Percentiles rank a stretch among this genome's conserved stretches.
phyloP scores from a whole-genome alignment of 2,797 vertebrate species.

The Myotis pilosus region DNA sequence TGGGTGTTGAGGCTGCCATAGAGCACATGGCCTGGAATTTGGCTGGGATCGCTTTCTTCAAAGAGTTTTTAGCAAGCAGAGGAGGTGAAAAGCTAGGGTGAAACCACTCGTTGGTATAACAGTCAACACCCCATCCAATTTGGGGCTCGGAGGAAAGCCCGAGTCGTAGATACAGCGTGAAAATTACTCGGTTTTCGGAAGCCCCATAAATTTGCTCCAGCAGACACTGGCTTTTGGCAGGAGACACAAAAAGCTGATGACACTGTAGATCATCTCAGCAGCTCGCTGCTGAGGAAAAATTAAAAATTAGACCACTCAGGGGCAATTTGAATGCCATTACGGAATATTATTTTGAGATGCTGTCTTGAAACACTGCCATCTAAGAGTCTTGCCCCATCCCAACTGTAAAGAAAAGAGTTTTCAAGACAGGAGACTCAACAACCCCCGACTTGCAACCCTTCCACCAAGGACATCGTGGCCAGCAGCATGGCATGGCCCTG shows the following conservation, averaged over 20 bases:
- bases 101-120: not conserved
- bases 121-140: not conserved
- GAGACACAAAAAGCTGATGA: not conserved
- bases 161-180: not conserved
- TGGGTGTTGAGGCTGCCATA: not conserved
- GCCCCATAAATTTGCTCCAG: not conserved
- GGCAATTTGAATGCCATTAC: not conserved
- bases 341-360: slow-evolving; percentile 23
- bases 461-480: rapidly evolving
- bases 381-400: not conserved
- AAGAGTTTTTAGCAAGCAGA: not conserved
- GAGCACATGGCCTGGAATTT: not conserved
- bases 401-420: not conserved
- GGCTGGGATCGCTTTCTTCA: not conserved
- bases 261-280: not conserved
- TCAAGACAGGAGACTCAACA: not conserved
- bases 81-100: not conserved
- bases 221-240: not conserved
- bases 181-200: not conserved
- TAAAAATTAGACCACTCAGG: slow-evolving; percentile 3
- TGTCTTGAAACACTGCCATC: not conserved
- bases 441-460: not conserved
- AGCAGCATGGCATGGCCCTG: not conserved
- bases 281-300: slow-evolving; percentile 16
- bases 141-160: not conserved